phyloP scores from a whole-genome alignment of 2,888 invertebrate species.

The Amphipyra berbera region DNA sequence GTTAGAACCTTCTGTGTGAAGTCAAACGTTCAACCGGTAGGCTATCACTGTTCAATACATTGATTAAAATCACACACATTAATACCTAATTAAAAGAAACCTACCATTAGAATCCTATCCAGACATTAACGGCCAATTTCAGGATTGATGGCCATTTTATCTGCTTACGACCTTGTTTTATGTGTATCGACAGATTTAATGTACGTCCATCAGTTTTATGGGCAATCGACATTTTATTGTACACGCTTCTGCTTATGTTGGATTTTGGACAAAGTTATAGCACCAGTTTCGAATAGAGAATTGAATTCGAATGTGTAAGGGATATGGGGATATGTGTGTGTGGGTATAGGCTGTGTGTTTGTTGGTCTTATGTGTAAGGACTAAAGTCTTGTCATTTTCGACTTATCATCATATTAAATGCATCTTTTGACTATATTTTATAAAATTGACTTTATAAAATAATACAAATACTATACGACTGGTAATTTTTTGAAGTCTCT shows the following conservation, averaged over 20 bases:
- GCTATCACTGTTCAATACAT: no score
- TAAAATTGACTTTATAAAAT: no score
- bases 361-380: no score
- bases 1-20: no score
- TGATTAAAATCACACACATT: background rate
- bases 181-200: constrained; percentile 49
- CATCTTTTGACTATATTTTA: no score
- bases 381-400: no score
- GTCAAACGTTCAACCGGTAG: no score
- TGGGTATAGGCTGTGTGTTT: no score
- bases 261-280: constrained; percentile 6
- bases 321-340: no score
- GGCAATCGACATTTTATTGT: constrained; percentile 46
- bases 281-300: background rate
- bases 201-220: constrained; percentile 52
- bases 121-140: constrained; percentile 45
- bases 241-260: constrained; percentile 12
- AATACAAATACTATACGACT: no score
- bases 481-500: no score
- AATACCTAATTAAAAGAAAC: constrained; percentile 22
- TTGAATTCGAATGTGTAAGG: constrained; percentile 5
- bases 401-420: no score
- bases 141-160: constrained; percentile 41
- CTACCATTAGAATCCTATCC: constrained; percentile 32
- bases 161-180: constrained; percentile 51